phyloP scores from a whole-genome alignment of 2,888 invertebrate genomes.

The Agrotis clavis region DNA sequence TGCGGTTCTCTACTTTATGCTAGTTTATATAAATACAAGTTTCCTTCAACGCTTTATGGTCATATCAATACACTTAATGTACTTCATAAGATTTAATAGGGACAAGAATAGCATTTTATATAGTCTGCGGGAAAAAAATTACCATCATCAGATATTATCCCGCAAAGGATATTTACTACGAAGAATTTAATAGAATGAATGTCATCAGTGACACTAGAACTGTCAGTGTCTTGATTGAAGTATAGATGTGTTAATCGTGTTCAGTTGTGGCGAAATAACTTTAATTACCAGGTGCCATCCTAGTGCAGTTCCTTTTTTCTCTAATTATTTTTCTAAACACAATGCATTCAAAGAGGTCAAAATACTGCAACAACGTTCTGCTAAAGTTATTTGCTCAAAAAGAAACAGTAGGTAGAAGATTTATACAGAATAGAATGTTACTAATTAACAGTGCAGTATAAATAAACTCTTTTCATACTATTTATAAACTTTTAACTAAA shows the following conservation, averaged over 20 bases:
- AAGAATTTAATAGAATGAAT: no score
- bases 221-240: no score
- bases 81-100: background rate
- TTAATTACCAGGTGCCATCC: no score
- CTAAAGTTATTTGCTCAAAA: background rate
- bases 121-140: conserved; percentile 2
- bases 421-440: conserved; percentile 13
- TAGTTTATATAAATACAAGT: background rate
- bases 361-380: background rate
- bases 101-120: conserved; percentile 3
- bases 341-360: background rate
- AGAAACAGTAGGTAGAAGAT: conserved; percentile 3
- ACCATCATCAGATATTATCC: background rate
- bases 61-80: background rate
- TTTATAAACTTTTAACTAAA: conserved; percentile 52
- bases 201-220: no score
- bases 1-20: background rate
- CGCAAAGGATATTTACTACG: background rate
- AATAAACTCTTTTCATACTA: conserved; percentile 22
- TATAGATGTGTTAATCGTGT: no score
- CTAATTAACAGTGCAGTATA: conserved; percentile 12
- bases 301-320: background rate
- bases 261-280: no score
- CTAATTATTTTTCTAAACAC: background rate
- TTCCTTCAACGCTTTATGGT: background rate